Conservation (phyloP, 2,113 vertebrate species). For the Poeciliopsis prolifica region DNA sequence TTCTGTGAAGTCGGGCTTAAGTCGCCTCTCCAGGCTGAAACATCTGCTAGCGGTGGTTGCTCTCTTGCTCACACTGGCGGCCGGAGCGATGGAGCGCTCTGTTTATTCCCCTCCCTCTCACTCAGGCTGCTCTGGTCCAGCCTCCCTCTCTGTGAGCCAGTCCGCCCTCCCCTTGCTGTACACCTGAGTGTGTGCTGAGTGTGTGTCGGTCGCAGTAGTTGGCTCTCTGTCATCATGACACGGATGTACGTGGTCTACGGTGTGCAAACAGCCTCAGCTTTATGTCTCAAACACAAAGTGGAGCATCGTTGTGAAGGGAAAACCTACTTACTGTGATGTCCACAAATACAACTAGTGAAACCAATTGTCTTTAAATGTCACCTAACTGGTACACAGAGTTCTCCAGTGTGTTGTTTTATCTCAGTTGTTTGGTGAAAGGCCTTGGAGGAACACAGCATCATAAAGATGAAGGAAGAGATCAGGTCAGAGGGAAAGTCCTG, state of each 20-base stretch:
- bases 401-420: neutral
- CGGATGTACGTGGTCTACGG: neutral
- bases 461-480: no score
- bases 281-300: neutral
- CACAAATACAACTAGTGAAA: neutral
- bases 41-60: slow-evolving; percentile 5
- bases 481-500: no score
- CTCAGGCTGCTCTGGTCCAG: slow-evolving; percentile 27
- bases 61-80: slow-evolving; percentile 48
- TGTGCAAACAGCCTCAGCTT: neutral
- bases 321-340: neutral
- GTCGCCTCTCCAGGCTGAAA: slow-evolving; percentile 12
- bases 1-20: slow-evolving; percentile 2
- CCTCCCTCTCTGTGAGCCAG: slow-evolving; percentile 11
- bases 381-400: neutral
- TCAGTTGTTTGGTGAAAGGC: neutral
- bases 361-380: neutral
- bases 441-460: no score
- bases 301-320: neutral
- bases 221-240: neutral
- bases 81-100: slow-evolving; percentile 30
- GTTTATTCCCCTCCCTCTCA: slow-evolving; percentile 46
- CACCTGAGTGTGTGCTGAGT: slow-evolving; percentile 8
- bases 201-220: neutral
- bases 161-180: slow-evolving; percentile 1